Evolutionary conservation across 2,888 invertebrate species (phyloP).

Genomic region (Amphipoea oculea): DNA sequence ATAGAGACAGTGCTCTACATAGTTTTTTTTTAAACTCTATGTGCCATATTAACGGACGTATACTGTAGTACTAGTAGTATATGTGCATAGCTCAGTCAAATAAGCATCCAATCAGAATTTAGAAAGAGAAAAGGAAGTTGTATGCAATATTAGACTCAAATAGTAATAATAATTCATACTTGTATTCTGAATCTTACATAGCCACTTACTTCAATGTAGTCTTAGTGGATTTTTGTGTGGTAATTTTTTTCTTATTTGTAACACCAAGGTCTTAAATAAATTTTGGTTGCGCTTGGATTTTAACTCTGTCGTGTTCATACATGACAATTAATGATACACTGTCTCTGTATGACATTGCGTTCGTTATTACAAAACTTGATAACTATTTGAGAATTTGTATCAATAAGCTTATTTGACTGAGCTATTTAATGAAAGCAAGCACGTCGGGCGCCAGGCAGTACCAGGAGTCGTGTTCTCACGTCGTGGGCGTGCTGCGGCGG

Average conservation of each 20-base stretch:
- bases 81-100: conserved; percentile 33
- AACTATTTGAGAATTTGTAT: neutral
- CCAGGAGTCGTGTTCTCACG: conserved; percentile 89
- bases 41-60: neutral
- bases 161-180: neutral
- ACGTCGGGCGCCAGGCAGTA: conserved; percentile 63
- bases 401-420: conserved; percentile 20
- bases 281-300: neutral
- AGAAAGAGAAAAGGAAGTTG: neutral
- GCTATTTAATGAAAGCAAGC: conserved; percentile 1
- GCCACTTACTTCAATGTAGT: neutral
- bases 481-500: conserved; percentile 77
- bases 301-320: neutral
- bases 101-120: neutral
- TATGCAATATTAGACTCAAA: neutral
- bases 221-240: neutral
- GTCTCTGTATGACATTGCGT: neutral
- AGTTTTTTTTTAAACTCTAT: neutral
- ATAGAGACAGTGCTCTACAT: neutral
- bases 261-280: neutral
- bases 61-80: neutral
- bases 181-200: neutral
- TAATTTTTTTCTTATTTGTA: neutral
- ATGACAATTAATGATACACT: neutral
- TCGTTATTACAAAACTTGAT: neutral